These are phyloP conservation scores for Meteorus colon DNA, from an alignment of 2,888 invertebrate species.

Conservation along the genomic window DNA sequence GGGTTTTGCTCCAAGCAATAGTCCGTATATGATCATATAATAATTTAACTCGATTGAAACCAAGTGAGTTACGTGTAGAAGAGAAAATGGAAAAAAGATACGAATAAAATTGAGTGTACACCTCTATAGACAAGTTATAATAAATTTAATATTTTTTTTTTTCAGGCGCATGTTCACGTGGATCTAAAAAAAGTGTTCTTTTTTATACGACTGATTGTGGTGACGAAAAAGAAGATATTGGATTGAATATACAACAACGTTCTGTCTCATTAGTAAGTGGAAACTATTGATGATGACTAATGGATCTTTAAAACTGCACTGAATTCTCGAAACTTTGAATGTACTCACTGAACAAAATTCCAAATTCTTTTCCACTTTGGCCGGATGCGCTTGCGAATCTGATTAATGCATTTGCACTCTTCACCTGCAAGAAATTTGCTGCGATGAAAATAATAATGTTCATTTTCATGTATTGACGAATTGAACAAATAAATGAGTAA, in stretches of 20 bases:
- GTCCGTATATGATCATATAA: slow-evolving; percentile 4
- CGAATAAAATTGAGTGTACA: neutral
- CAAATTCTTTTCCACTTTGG: too few species aligned
- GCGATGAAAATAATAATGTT: too few species aligned
- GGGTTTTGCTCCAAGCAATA: slow-evolving; percentile 44
- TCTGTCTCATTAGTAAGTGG: slow-evolving; percentile 67
- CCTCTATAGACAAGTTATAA: neutral
- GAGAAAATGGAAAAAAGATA: neutral
- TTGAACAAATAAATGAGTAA: neutral
- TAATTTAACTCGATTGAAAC: neutral
- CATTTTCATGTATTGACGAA: too few species aligned
- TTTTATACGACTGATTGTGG: slow-evolving; percentile 70
- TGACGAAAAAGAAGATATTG: slow-evolving; percentile 66
- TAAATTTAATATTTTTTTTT: slow-evolving; percentile 18
- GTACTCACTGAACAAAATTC: too few species aligned
- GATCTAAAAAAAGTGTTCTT: slow-evolving; percentile 68
- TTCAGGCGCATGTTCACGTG: slow-evolving; percentile 61
- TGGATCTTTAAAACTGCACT: too few species aligned
- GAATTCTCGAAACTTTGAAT: too few species aligned
- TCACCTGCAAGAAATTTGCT: too few species aligned
- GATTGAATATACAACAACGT: slow-evolving; percentile 65
- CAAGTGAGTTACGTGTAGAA: neutral
- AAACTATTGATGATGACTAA: too few species aligned
- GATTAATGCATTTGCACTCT: too few species aligned
- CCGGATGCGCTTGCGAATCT: too few species aligned